Conservation (phyloP, 1,140 invertebrate species). For the Drosophila ogumai region DNA sequence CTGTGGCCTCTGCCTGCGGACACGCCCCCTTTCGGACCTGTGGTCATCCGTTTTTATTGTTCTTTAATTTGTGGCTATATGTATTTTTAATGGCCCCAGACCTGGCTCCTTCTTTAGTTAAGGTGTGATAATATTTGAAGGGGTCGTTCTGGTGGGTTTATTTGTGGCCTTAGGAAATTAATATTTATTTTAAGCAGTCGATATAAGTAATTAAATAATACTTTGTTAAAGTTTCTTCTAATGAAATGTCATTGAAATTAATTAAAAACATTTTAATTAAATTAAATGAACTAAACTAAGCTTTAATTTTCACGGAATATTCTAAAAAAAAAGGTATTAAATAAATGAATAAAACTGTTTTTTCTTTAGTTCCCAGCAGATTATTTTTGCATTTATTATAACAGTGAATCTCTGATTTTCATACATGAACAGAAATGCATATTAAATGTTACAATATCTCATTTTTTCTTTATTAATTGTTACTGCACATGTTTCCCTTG, state of each 20-base stretch:
- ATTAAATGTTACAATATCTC: neutral
- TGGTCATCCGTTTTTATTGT: conserved; percentile 47
- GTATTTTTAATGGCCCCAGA: conserved; percentile 34
- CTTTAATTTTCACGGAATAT: neutral
- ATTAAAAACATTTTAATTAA: neutral
- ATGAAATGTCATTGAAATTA: neutral
- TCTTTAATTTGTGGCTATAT: conserved; percentile 47
- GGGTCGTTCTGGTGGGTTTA: conserved; percentile 26
- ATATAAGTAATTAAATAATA: neutral
- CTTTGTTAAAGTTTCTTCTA: neutral
- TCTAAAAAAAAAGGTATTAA: neutral
- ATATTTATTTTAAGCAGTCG: neutral
- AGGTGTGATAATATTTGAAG: conserved; percentile 42
- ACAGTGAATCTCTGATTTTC: conserved; percentile 1
- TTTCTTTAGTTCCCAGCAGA: neutral
- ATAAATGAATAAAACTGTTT: neutral
- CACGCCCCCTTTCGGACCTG: conserved; percentile 29
- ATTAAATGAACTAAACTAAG: neutral
- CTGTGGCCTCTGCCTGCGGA: conserved; percentile 30
- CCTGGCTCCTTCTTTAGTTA: conserved; percentile 10
- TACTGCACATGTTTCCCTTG: conserved; percentile 11
- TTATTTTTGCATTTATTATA: conserved; percentile 1
- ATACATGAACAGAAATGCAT: conserved; percentile 12
- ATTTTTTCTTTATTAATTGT: conserved; percentile 11
- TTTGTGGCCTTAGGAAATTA: conserved; percentile 4